These are phyloP conservation scores for Bergia sp. DNA, from an alignment of 92 coral and sea anemone species.

Conservation along the genomic window DNA sequence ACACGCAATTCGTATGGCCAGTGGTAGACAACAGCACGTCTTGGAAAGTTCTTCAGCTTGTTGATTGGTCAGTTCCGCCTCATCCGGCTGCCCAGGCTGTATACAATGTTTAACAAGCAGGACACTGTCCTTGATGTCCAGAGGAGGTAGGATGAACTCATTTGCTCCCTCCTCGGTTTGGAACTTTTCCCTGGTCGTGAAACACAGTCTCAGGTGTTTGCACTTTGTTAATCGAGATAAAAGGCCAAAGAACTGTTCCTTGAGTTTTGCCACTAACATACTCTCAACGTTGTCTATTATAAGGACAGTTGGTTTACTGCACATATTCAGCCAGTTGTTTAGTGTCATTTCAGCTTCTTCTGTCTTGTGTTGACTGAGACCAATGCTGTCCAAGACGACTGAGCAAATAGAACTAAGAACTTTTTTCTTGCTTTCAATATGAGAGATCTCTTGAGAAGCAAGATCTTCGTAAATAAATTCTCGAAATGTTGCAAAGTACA, in stretches of 20 bases:
- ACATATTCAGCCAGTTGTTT: neutral
- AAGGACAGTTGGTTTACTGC: neutral
- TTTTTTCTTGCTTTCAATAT: neutral
- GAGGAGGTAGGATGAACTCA: neutral
- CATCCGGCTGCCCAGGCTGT: neutral
- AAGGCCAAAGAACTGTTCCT: neutral
- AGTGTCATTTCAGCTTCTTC: slow-evolving; percentile 1
- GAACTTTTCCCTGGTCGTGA: slow-evolving; percentile 1
- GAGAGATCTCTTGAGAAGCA: neutral
- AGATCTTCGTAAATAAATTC: neutral
- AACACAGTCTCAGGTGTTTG: neutral
- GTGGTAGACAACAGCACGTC: neutral
- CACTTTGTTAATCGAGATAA: neutral
- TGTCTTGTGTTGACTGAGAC: neutral
- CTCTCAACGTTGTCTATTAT: slow-evolving; percentile 23
- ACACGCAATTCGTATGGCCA: slow-evolving; percentile 2
- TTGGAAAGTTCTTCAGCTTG: neutral
- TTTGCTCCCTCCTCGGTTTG: neutral
- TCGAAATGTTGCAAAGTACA: slow-evolving; percentile 3
- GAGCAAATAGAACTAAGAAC: neutral
- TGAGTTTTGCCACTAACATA: neutral
- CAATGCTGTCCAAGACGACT: neutral
- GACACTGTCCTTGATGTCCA: neutral
- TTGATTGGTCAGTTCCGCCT: neutral
- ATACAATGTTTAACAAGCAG: neutral